Base-by-base conservation (phyloP, 64 coral and sea anemone species). In the Montipora foliosa region DNA sequence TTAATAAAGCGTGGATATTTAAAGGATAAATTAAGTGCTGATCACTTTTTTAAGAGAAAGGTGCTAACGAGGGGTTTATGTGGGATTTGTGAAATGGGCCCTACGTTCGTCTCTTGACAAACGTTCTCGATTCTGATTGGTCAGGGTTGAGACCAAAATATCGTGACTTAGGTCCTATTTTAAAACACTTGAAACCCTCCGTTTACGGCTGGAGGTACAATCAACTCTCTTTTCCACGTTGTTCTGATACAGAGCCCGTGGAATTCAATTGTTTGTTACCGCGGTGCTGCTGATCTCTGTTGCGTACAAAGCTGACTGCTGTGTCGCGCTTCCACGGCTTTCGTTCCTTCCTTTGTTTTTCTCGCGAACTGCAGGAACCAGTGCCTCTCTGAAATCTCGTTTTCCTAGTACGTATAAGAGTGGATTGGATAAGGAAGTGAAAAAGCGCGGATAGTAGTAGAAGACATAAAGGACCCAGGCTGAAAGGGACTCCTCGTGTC, bases 341-440 rank as follows among this genome's bases (percentile, higher is more conserved):
- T 86, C 45, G 8, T 12, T 51, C 20, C 62, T 86, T 49, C 13
- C 17, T 69, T 69, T 71, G 17, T 50, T 46, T 49, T 21, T 70
- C 66, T 50, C 49, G 19, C 82, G 66, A 70, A 71, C 2, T 68
- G 44, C 45, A 2, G 47, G 21, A 37, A 12, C n/a, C 3, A 95
- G 78, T 47, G 87, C 90, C 29, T 96, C 89, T 25, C 75, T 92
- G 45, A 96, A 96, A 78, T 96, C 94, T 24, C 80, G 87, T 44
- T 96, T 96, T 4, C 94, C 90, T 10, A 96, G 71, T 13, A 96
- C 81, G 85, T 93, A 96, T 13, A 96, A 51, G 9, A 96, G 2
- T 0, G 94, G 94, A 48, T 96, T 96, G 3, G 73, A 12, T 16
- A 96, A 50, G 5, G 94, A 96, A 9, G 94, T 96, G 24, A 96